phyloP scores from a whole-genome alignment of 2,797 vertebrate genomes.

The Sebastes miniatus region DNA sequence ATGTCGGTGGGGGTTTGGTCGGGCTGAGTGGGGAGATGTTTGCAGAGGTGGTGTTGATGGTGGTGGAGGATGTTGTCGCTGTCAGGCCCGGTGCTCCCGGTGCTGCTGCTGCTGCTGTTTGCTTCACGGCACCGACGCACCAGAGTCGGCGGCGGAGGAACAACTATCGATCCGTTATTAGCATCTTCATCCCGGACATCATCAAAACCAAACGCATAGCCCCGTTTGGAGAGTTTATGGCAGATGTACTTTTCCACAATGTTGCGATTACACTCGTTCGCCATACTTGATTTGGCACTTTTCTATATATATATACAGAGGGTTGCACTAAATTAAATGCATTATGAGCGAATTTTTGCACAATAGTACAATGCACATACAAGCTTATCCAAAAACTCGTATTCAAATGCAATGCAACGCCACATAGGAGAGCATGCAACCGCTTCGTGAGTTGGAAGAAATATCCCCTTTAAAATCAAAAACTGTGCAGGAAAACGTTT shows the following conservation, averaged over 20 bases:
- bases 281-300: slow-evolving; percentile 77
- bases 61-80: slow-evolving; percentile 41
- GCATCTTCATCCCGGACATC: slow-evolving; percentile 64
- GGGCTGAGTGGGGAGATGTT: slow-evolving; percentile 34
- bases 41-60: slow-evolving; percentile 38
- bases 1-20: slow-evolving; percentile 76
- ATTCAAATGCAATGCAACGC: slow-evolving; percentile 32
- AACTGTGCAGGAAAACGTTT: slow-evolving; percentile 27
- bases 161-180: slow-evolving; percentile 71
- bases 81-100: slow-evolving; percentile 48
- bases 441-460: slow-evolving; percentile 19
- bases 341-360: slow-evolving; percentile 42
- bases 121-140: slow-evolving; percentile 67
- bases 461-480: slow-evolving; percentile 16
- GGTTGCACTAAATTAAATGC: slow-evolving; percentile 59
- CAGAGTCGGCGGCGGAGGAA: slow-evolving; percentile 65
- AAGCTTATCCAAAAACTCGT: slow-evolving; percentile 22
- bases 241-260: slow-evolving; percentile 96
- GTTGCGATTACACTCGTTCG: slow-evolving; percentile 86
- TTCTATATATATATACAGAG: background rate
- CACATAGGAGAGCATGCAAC: background rate
- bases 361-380: slow-evolving; percentile 9
- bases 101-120: background rate
- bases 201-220: slow-evolving; percentile 88
- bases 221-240: slow-evolving; percentile 94